phyloP scores from a whole-genome alignment of 2,797 vertebrate species.

The Champsocephalus esox region DNA sequence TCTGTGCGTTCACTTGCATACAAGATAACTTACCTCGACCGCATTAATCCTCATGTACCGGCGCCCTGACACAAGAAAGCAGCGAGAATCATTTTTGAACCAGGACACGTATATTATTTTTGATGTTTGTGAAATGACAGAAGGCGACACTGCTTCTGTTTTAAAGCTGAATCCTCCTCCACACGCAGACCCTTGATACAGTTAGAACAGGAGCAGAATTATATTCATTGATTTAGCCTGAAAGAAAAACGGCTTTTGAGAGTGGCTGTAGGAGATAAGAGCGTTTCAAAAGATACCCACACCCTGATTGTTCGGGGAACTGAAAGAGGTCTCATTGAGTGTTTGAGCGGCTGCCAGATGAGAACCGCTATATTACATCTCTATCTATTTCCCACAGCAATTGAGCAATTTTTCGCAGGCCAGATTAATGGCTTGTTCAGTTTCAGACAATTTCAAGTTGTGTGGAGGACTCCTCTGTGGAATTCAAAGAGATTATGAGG shows the following conservation, averaged over 20 bases:
- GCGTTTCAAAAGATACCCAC: conserved; percentile 63
- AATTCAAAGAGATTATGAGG: conserved; percentile 61
- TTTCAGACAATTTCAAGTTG: conserved; percentile 68
- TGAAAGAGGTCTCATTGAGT: conserved; percentile 70
- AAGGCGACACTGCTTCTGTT: conserved; percentile 12
- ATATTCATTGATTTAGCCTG: conserved; percentile 53
- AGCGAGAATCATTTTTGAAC: conserved; percentile 36
- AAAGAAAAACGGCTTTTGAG: conserved; percentile 61
- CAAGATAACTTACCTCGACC: conserved; percentile 30
- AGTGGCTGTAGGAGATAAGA: conserved; percentile 69
- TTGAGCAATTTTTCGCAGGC: conserved; percentile 69
- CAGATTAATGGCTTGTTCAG: conserved; percentile 69
- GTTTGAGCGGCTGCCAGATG: conserved; percentile 68
- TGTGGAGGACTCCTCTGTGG: conserved; percentile 51
- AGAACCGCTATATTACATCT: conserved; percentile 67
- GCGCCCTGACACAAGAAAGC: conserved; percentile 9
- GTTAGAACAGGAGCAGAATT: conserved; percentile 52
- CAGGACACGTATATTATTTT: neutral
- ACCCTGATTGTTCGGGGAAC: conserved; percentile 74
- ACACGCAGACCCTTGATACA: conserved; percentile 51
- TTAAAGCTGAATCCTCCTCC: conserved; percentile 29
- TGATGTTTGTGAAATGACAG: conserved; percentile 19
- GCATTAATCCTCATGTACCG: conserved; percentile 35
- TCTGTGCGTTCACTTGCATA: conserved; percentile 31
- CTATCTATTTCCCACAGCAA: conserved; percentile 75